Conservation (phyloP, 2,797 vertebrate genomes). For the Myotis pilosus region DNA sequence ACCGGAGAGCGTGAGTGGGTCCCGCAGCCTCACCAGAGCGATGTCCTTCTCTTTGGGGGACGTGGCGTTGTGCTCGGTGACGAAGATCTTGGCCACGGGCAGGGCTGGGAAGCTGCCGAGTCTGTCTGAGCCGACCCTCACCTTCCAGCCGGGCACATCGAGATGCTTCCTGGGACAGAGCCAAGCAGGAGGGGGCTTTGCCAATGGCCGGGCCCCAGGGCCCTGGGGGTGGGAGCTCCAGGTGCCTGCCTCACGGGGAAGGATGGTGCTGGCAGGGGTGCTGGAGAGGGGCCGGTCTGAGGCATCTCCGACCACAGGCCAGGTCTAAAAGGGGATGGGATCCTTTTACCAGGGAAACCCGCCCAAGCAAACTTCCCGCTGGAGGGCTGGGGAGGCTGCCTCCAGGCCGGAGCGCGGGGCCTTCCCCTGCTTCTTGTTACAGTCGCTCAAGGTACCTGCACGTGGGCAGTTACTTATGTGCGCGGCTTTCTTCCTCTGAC, state of each 20-base stretch:
- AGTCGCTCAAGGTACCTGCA: no score
- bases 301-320: not conserved
- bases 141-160: conserved; percentile 85
- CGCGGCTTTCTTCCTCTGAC: not conserved
- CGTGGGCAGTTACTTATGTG: not conserved
- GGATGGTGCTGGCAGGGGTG: no score
- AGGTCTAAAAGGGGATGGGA: not conserved
- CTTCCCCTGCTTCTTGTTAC: not conserved
- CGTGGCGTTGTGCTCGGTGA: conserved; percentile 72
- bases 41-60: conserved; percentile 88
- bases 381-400: not conserved
- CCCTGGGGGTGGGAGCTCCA: not conserved
- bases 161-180: conserved; percentile 74
- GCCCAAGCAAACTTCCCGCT: not conserved
- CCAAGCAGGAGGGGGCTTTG: not conserved
- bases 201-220: not conserved
- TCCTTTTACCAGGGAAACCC: not conserved
- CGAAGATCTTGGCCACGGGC: conserved; percentile 88
- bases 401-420: not conserved
- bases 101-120: conserved; percentile 78
- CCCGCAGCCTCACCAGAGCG: conserved; percentile 89
- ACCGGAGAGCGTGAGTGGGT: conserved; percentile 87
- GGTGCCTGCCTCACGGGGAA: not conserved
- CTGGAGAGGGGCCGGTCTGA: not conserved
- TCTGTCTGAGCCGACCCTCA: conserved; percentile 83